Conservation (phyloP, 2,888 invertebrate species). For the Stictocephala bisonia region DNA sequence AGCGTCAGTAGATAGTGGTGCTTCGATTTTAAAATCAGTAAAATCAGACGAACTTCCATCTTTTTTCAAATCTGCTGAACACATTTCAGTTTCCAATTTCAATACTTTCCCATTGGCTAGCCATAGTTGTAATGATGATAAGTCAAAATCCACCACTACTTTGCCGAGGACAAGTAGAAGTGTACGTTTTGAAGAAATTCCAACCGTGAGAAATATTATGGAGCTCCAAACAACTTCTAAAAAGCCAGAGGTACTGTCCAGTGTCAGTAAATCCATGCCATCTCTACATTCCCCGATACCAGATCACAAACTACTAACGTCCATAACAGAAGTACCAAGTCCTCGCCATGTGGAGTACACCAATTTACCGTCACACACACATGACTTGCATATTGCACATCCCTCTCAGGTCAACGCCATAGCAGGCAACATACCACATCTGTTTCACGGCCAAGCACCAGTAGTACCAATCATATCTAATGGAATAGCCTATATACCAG, state of each 20-base stretch:
- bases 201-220: slow-evolving; percentile 6
- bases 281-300: slow-evolving; percentile 18
- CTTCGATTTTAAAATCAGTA: not conserved
- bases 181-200: slow-evolving; percentile 38
- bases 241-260: not conserved
- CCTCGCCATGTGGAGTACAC: slow-evolving; percentile 46
- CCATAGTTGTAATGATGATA: slow-evolving; percentile 53
- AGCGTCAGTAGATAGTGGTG: slow-evolving; percentile 4
- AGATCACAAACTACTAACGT: slow-evolving; percentile 32
- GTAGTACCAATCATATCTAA: slow-evolving; percentile 23
- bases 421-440: slow-evolving; percentile 10
- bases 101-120: slow-evolving; percentile 50
- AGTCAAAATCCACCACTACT: not conserved
- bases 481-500: slow-evolving; percentile 43
- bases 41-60: slow-evolving; percentile 12
- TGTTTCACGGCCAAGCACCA: slow-evolving; percentile 34
- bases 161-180: slow-evolving; percentile 25
- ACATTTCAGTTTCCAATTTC: not conserved
- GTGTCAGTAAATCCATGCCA: slow-evolving; percentile 26
- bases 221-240: not conserved
- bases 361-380: slow-evolving; percentile 22
- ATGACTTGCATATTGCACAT: slow-evolving; percentile 1
- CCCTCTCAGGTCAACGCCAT: not conserved
- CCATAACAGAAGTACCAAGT: slow-evolving; percentile 44
- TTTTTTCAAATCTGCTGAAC: slow-evolving; percentile 22